phyloP scores from a whole-genome alignment of 2,113 vertebrate genomes.

The Osmerus mordax region DNA sequence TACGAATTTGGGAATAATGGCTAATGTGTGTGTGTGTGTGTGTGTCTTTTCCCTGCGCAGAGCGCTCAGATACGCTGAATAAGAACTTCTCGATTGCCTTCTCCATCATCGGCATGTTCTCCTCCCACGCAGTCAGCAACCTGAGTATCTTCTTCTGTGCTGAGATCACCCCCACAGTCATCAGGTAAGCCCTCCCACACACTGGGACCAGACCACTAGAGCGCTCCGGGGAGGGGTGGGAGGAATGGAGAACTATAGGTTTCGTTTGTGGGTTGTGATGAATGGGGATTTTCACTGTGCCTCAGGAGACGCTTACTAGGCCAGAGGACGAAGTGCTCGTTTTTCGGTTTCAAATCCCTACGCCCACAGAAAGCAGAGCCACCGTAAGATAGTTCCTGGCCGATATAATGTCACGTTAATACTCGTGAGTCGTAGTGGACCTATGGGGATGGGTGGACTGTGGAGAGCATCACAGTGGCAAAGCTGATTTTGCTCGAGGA shows the following conservation, averaged over 20 bases:
- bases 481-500: too few relatives aligned
- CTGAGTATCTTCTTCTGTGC: slow-evolving; percentile 98
- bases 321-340: not conserved
- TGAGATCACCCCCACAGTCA: slow-evolving; percentile 95
- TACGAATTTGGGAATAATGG: not conserved
- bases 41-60: slow-evolving; percentile 57
- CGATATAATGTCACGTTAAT: not conserved
- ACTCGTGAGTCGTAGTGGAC: too few relatives aligned
- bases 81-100: slow-evolving; percentile 89
- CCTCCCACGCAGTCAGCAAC: slow-evolving; percentile 92
- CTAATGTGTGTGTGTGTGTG: too few relatives aligned
- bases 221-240: not conserved
- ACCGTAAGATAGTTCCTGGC: not conserved
- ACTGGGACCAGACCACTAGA: not conserved
- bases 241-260: too few relatives aligned
- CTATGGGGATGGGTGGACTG: too few relatives aligned
- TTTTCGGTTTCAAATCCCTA: too few relatives aligned
- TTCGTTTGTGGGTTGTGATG: not conserved
- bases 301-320: not conserved
- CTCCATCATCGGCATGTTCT: slow-evolving; percentile 98
- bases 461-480: too few relatives aligned
- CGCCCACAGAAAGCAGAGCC: too few relatives aligned
- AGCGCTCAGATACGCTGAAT: slow-evolving; percentile 84
- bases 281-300: not conserved
- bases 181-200: slow-evolving; percentile 77